Evolutionary conservation across 2,113 vertebrate species (phyloP), one percentile per base, ranked within the genome.

Genomic region (Eidolon helvum): DNA sequence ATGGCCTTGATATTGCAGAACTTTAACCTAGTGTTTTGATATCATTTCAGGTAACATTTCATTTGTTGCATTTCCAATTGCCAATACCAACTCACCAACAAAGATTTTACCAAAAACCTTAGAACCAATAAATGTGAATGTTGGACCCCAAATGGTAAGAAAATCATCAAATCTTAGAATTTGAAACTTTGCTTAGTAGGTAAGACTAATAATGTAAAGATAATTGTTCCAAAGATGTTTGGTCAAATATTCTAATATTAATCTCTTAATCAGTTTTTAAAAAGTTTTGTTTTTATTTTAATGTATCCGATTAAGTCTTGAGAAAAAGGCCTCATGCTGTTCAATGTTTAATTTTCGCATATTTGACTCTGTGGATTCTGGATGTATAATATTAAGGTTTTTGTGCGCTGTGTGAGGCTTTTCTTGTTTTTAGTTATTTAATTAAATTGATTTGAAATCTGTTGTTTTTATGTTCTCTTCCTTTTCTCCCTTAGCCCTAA

Each of bases 141-240:
- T 99, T 97, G 98, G 98, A 98, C 98, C 98, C 97, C 99, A 99
- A 98, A 99, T 99, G 98, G 98, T 99, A 98, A 99, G 98, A 98
- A 97, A 86, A 82, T 30, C 18, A 92, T 97, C 21, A 22, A 33
- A 65, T 94, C 28, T 97, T 91, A 63, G 18, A 86, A 89, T 69
- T 72, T 66, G 57, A 79, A 63, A 77, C 40, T 91, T 80, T 80
- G 61, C 35, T 72, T 85, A 33, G 72, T 85, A 33, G 72, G 35
- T 35, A 91, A 93, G 33, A 66, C 15, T 77, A 48, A 91, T 65
- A 14, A 50, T 50, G 79, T 77, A 63, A 75, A 28, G 7, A 83
- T 83, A 61, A 26, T 97, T 71, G 30, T 61, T 79, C 6, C 61
- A 63, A 92, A 83, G 40, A 78, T 26, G 4, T 35, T 87, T 90